Base-by-base conservation (phyloP, 2,888 invertebrate species). In the Macropis europaea region DNA sequence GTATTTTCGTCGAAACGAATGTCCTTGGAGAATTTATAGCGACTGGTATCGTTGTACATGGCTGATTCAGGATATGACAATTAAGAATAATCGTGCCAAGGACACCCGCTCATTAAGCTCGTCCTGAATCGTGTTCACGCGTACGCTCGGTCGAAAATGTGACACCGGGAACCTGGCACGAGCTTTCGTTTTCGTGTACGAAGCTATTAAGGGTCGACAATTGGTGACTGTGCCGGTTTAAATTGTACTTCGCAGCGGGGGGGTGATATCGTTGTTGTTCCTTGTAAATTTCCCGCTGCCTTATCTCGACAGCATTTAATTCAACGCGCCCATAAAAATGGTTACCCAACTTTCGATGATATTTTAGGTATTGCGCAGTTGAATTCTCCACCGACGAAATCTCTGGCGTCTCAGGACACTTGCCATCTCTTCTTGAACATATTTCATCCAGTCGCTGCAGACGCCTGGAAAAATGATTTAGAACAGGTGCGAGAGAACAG, bases 181-280 rank as follows among this genome's bases (percentile, higher is more conserved):
- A 34, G 36, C 42, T 70, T 62, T 66, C 57, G 66, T 61, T 72
- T 56, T 77, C 76, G 73, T 76, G 80, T 80, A 73, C 63, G 48
- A 73, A 76, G 70, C 80, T 80, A 80, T 80, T 80, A 80, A 77
- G 70, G 63, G 57, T 77, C 75, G 67, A 69, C 76, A 67, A 76
- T 74, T 63, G 62, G 57, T n/a, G 47, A 47, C 48, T 30, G 38
- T n/a, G 36, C 36, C 47, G 50, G 42, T 56, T 53, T 26, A 32
- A 73, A 48, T 69, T 38, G 54, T 59, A 42, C 40, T 36, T 34
- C 24, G 15, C 42, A 4, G 6, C n/a, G 43, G 17, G 40, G 6
- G 26, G 2, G 19, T 3, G 22, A 32, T 43, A 48, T 7, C 22
- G 43, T 53, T 34, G 59, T 30, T 15, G 11, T 19, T 70, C 43